These are phyloP conservation scores for Cheilosia variabilis DNA, from an alignment of 2,888 invertebrate species.

Conservation along the genomic window DNA sequence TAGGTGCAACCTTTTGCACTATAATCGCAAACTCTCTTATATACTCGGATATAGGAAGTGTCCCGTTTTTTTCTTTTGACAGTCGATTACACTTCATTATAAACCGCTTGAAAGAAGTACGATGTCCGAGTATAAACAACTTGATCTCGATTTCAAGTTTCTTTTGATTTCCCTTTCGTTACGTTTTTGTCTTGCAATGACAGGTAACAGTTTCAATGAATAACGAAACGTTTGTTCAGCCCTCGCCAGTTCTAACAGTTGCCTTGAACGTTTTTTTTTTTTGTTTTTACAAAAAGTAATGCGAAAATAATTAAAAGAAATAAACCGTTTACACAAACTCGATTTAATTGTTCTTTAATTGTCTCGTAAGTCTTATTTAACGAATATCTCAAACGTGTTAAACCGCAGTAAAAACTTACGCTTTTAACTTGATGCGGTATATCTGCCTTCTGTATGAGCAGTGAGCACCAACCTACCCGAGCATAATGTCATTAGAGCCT, in stretches of 20 bases:
- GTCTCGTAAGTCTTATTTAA: slow-evolving; percentile 14
- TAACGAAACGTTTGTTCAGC: background rate
- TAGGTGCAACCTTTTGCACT: no score
- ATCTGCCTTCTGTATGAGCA: no score
- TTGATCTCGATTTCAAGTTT: slow-evolving; percentile 2
- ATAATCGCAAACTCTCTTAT: no score
- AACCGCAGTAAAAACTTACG: background rate
- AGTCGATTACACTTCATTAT: background rate
- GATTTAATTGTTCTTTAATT: slow-evolving; percentile 44
- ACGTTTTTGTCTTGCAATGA: background rate
- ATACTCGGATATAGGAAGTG: no score
- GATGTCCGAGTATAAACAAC: background rate
- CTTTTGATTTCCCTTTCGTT: slow-evolving; percentile 3
- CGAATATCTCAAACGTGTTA: slow-evolving; percentile 11
- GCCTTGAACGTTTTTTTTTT: slow-evolving; percentile 15
- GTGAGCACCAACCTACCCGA: no score
- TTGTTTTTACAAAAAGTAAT: background rate
- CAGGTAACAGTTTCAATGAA: slow-evolving; percentile 9
- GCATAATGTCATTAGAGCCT: no score
- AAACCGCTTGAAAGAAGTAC: no score
- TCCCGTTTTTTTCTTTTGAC: no score
- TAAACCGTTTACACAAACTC: slow-evolving; percentile 19
- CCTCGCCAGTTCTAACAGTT: background rate
- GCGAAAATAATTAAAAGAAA: slow-evolving; percentile 34
- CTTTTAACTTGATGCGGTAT: background rate